Base-by-base conservation (phyloP, 1,140 invertebrate genomes). In the Yoshiicerus persimilis region DNA sequence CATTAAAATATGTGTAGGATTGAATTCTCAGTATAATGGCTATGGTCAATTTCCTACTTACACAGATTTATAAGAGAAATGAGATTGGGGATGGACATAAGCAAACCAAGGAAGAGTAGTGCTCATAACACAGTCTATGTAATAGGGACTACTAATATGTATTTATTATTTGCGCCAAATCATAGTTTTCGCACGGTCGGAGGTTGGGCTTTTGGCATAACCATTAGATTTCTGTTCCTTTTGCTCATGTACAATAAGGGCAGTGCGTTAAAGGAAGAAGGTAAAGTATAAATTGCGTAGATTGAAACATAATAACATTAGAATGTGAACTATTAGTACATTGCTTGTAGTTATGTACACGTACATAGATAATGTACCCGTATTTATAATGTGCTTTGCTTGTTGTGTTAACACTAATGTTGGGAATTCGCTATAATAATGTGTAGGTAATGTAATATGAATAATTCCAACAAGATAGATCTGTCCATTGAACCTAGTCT, bases 41-140 rank as follows among this genome's bases (percentile, higher is more conserved):
- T 38, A 80, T 80, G 75, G 34, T 80, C 75, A 80, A 80, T 80
- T 80, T 80, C 75, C 75, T 80, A 80, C 75, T 80, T 80, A 80
- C 75, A 80, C 75, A 80, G 75, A 80, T 80, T 80, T 32, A n/a
- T 80, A 38, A 36, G 75, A 80, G 25, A 70, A 70, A 70, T 70
- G 66, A 70, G 66, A 70, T 70, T 38, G 75, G 75, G 75, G 75
- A 80, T 27, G 9, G 25, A 70, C 30, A 20, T 1, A 30, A 66
- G 23, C 11, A 66, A 66, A 66, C 64, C 27, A 66, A 27, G 64
- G 6, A 11, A 70, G 25, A 70, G 2, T 70, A 13, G 25, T 27
- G 10, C 16, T 30, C 11, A 27, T 30, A 25, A 30, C 25, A 27
- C 9, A 32, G 66, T 30, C 5, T 32, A 13, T 27, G 25, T 70